phyloP scores from a whole-genome alignment of 2,888 invertebrate species.

The Coenonympha arcania region DNA sequence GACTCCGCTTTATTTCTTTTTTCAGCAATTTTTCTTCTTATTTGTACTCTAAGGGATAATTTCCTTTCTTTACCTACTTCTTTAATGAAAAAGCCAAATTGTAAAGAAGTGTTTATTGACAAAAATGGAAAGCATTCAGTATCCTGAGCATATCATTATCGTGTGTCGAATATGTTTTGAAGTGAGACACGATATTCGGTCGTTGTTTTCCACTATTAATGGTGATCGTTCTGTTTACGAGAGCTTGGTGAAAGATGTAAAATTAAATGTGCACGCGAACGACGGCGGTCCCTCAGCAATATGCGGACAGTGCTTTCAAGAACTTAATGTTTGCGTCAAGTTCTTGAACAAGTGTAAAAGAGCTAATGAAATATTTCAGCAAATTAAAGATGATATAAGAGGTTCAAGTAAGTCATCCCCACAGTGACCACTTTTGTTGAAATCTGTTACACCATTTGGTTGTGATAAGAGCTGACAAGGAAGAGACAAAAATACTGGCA shows the following conservation, averaged over 20 bases:
- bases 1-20: too few relatives aligned
- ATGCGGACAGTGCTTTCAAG: conserved; percentile 43
- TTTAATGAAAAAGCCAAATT: too few relatives aligned
- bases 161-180: conserved; percentile 48
- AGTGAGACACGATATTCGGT: conserved; percentile 37
- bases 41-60: too few relatives aligned
- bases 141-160: conserved; percentile 16
- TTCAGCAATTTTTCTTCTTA: too few relatives aligned
- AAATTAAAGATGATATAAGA: not conserved
- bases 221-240: conserved; percentile 40
- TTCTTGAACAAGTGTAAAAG: conserved; percentile 47
- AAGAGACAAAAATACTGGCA: too few relatives aligned
- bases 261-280: conserved; percentile 36
- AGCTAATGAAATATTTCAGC: conserved; percentile 34
- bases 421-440: too few relatives aligned
- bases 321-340: conserved; percentile 42
- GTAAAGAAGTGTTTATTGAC: too few relatives aligned
- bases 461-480: too few relatives aligned
- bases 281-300: conserved; percentile 42
- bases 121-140: not conserved
- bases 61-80: too few relatives aligned
- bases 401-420: too few relatives aligned
- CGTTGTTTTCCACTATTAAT: conserved; percentile 38
- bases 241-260: conserved; percentile 38
- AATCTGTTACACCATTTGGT: too few relatives aligned